These are phyloP conservation scores for Melitaea athalia DNA, from an alignment of 2,888 invertebrate species.

Conservation along the genomic window DNA sequence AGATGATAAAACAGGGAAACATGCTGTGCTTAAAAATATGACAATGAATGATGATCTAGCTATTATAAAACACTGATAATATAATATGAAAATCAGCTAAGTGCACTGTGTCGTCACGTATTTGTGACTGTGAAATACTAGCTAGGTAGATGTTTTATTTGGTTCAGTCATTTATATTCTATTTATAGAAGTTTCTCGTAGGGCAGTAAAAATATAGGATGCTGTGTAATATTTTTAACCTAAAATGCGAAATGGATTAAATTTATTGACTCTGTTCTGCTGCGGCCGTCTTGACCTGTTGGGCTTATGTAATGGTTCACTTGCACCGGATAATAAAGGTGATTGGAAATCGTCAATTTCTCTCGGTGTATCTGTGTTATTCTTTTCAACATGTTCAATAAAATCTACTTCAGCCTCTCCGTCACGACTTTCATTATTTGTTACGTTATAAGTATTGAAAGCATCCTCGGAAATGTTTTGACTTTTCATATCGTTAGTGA, in stretches of 20 bases:
- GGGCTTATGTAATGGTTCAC: conserved; percentile 70
- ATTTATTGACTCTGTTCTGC: conserved; percentile 66
- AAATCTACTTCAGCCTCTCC: conserved; percentile 31
- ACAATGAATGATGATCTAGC: conserved; percentile 24
- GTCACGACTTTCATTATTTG: conserved; percentile 25
- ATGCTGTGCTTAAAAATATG: conserved; percentile 31
- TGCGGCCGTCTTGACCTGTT: conserved; percentile 69
- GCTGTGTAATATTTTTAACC: conserved; percentile 56
- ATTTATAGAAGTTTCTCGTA: conserved; percentile 49
- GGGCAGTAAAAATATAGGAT: conserved; percentile 54
- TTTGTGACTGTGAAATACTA: conserved; percentile 55
- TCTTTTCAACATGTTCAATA: conserved; percentile 40
- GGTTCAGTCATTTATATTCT: conserved; percentile 47
- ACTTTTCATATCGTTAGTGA: conserved; percentile 1
- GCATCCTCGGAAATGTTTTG: conserved; percentile 25
- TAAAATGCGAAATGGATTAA: conserved; percentile 77
- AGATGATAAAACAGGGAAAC: conserved; percentile 16
- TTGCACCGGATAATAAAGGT: conserved; percentile 72
- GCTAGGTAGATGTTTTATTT: conserved; percentile 54
- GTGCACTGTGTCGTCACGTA: conserved; percentile 74
- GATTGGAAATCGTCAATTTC: conserved; percentile 68
- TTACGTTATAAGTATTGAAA: conserved; percentile 5
- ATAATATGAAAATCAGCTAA: conserved; percentile 55
- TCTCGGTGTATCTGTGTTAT: conserved; percentile 45
- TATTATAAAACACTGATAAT: conserved; percentile 36